Percentiles rank a stretch among this genome's conserved stretches.
These are phyloP conservation scores for Chironomus striatipennis DNA, from an alignment of 1,140 invertebrate species.

Conservation along the genomic window DNA sequence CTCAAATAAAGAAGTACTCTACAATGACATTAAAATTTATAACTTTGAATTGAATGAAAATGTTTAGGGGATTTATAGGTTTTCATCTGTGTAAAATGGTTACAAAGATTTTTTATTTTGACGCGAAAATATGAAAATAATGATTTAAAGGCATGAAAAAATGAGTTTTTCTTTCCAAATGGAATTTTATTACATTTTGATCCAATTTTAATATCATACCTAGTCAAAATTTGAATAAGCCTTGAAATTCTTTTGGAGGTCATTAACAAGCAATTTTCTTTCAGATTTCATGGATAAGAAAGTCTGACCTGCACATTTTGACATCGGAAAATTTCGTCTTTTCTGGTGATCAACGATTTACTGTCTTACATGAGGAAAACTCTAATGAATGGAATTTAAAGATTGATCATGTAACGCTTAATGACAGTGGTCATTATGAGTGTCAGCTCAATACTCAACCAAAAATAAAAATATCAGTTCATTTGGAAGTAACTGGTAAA, in stretches of 20 bases:
- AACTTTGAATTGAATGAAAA: conserved; percentile 20
- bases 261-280: conserved; percentile 29
- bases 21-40: conserved; percentile 23
- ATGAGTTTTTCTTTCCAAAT: too few species aligned
- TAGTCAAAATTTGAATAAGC: too few species aligned
- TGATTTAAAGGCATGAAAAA: too few species aligned
- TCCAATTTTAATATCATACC: too few species aligned
- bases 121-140: too few species aligned
- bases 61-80: conserved; percentile 19
- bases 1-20: conserved; percentile 20
- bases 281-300: conserved; percentile 71
- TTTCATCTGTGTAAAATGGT: conserved; percentile 12
- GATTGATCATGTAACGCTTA: conserved; percentile 51
- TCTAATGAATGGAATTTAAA: conserved; percentile 57
- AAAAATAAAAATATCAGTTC: conserved; percentile 61
- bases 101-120: neutral
- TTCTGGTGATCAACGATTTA: conserved; percentile 61
- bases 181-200: too few species aligned
- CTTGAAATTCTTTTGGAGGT: neutral
- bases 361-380: conserved; percentile 45
- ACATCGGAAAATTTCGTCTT: conserved; percentile 58
- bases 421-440: conserved; percentile 64
- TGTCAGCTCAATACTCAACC: conserved; percentile 73
- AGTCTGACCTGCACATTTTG: conserved; percentile 63
- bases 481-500: conserved; percentile 56